These are phyloP conservation scores for Meloidogyne hapla DNA, from an alignment of 1,140 invertebrate species.

Conservation along the genomic window DNA sequence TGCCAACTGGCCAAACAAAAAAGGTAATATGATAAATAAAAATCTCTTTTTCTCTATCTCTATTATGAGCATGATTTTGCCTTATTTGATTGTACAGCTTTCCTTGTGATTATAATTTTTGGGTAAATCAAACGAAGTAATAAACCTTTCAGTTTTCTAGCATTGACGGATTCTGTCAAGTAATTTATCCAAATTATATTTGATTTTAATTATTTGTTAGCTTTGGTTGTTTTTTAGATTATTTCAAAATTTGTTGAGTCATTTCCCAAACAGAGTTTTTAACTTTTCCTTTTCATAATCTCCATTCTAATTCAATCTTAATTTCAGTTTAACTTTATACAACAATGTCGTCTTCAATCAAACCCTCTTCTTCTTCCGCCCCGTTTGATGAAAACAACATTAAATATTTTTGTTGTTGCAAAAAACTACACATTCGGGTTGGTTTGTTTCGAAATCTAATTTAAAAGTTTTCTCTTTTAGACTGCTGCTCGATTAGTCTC, in stretches of 20 bases:
- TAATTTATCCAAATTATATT: no score
- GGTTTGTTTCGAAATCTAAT: neutral
- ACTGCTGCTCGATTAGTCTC: conserved; percentile 55
- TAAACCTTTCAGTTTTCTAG: neutral
- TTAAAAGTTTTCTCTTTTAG: conserved; percentile 28
- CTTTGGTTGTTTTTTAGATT: no score
- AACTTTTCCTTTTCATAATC: no score
- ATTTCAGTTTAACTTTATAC: neutral
- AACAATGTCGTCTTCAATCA: neutral
- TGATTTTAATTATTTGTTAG: no score
- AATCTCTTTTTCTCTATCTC: neutral
- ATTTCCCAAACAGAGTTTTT: no score
- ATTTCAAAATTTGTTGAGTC: no score
- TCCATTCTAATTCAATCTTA: neutral
- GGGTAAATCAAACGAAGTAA: neutral
- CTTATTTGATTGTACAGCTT: neutral
- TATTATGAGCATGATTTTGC: neutral
- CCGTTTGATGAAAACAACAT: conserved; percentile 39
- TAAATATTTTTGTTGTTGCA: conserved; percentile 36
- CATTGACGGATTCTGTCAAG: neutral
- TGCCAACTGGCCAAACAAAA: neutral
- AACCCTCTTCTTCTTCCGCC: neutral
- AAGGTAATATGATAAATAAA: neutral
- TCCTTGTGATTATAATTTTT: neutral
- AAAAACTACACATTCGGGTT: conserved; percentile 42